phyloP scores from a whole-genome alignment of 2,797 vertebrate species.

The Cuculus canorus region DNA sequence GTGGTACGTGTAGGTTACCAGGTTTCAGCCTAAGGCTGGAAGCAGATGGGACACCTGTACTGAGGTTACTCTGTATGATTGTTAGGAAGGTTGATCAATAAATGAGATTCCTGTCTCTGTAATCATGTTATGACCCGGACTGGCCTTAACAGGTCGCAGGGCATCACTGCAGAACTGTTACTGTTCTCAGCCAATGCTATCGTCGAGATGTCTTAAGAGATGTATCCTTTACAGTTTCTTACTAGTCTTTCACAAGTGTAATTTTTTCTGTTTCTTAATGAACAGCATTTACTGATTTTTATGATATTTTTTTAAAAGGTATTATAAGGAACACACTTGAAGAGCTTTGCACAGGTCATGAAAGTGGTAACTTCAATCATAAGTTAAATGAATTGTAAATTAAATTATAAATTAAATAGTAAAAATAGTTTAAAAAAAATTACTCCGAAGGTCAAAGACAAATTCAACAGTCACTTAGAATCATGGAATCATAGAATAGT shows the following conservation, averaged over 20 bases:
- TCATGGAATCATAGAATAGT: too few relatives aligned
- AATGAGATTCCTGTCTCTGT: neutral
- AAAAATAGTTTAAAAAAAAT: neutral
- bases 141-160: neutral
- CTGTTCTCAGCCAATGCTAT: neutral
- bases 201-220: neutral
- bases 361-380: neutral
- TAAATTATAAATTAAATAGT: neutral
- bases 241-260: neutral
- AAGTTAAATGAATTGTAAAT: neutral
- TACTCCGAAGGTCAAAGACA: neutral
- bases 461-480: neutral
- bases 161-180: neutral
- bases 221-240: rapidly evolving
- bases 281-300: neutral
- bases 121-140: neutral
- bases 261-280: neutral
- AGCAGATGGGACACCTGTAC: neutral
- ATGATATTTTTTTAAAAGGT: rapidly evolving
- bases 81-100: neutral
- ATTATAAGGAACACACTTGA: neutral
- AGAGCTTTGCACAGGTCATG: neutral
- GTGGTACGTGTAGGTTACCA: neutral
- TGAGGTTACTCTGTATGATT: neutral
- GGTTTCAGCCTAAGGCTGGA: neutral